phyloP scores from a whole-genome alignment of 2,797 vertebrate species.

The Aythya fuligula region DNA sequence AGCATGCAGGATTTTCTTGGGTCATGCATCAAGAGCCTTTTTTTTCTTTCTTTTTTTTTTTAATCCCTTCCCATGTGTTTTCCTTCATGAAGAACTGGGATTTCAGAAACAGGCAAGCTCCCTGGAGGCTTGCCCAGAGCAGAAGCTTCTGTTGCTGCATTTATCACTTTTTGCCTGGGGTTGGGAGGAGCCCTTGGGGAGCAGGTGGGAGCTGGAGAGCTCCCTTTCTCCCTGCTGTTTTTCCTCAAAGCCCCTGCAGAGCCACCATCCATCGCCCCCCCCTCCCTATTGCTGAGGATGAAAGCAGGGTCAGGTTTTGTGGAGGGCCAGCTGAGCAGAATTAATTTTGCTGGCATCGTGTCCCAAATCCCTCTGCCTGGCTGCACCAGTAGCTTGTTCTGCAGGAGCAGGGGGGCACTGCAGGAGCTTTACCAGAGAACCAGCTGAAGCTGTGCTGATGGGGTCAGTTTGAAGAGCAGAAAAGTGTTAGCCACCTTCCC shows the following conservation, averaged over 20 bases:
- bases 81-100: neutral
- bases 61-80: neutral
- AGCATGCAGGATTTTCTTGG: neutral
- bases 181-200: neutral
- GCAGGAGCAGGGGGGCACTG: no score
- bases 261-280: neutral
- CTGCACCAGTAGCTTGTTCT: neutral
- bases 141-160: neutral
- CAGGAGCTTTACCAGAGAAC: neutral
- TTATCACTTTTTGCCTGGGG: neutral
- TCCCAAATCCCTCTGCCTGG: neutral
- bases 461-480: neutral
- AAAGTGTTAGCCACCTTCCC: neutral
- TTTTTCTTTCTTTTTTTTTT: neutral
- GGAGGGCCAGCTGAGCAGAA: neutral
- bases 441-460: neutral
- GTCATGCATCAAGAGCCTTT: neutral
- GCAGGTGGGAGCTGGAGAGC: neutral
- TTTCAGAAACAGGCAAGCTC: neutral
- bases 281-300: accelerated
- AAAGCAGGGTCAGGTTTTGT: neutral
- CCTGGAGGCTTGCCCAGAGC: neutral
- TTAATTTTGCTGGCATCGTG: neutral
- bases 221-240: no score
- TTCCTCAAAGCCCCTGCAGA: neutral